These are phyloP conservation scores for Octomys mimax DNA, from an alignment of 2,797 vertebrate genomes.

Conservation along the genomic window DNA sequence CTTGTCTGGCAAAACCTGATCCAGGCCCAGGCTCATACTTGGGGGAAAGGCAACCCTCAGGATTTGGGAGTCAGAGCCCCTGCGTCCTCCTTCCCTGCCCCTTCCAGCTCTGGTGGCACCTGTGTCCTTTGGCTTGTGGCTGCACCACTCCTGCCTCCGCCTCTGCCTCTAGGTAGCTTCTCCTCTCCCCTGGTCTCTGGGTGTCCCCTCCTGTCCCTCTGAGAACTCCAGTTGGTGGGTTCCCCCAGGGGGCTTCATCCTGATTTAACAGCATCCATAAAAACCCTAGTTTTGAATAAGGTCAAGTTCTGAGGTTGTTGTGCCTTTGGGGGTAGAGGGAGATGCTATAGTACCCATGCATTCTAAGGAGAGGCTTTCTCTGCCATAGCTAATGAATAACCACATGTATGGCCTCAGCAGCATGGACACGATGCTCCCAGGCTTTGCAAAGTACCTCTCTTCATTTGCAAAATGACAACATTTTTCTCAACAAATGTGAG, in stretches of 20 bases:
- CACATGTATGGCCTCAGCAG: neutral
- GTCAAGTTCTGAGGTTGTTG: neutral
- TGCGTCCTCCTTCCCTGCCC: neutral
- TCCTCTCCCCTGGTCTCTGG: neutral
- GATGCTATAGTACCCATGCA: rapidly evolving
- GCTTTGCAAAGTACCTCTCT: neutral
- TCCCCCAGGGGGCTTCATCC: neutral
- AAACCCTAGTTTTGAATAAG: neutral
- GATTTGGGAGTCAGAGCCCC: rapidly evolving
- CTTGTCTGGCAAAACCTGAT: neutral
- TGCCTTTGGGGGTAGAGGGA: neutral
- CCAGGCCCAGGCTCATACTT: neutral
- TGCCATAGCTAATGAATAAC: neutral
- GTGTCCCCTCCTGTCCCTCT: neutral
- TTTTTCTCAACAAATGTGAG: too few species aligned
- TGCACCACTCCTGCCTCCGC: rapidly evolving
- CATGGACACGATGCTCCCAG: neutral
- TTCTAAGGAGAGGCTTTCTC: neutral
- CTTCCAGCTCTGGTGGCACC: neutral
- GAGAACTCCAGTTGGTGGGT: neutral
- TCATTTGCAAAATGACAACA: neutral
- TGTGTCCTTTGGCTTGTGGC: rapidly evolving
- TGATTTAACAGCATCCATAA: neutral
- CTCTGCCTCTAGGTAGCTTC: too few species aligned
- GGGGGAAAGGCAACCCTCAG: neutral